phyloP scores from a whole-genome alignment of 2,797 vertebrate species.

The Myotis myotis region DNA sequence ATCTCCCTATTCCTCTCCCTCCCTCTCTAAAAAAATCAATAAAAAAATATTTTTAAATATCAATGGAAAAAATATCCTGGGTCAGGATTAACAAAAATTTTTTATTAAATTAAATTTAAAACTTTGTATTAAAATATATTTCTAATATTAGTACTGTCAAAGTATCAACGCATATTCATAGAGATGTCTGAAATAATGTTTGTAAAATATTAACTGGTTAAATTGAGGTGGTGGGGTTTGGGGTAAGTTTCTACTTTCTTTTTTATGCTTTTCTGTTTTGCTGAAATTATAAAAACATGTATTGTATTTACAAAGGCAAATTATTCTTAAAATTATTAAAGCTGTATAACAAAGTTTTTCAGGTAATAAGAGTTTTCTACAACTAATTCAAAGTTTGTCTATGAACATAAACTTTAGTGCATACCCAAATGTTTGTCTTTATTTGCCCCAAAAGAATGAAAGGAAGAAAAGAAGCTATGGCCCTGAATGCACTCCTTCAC shows the following conservation, averaged over 20 bases:
- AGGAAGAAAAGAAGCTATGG: not conserved
- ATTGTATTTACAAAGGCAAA: constrained; percentile 26
- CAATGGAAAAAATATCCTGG: too few species aligned
- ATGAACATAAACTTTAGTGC: not conserved
- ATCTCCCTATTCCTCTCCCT: too few species aligned
- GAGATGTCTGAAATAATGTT: not conserved
- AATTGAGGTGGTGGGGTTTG: not conserved
- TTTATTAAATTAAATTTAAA: not conserved
- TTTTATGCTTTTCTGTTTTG: not conserved
- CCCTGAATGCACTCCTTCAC: not conserved
- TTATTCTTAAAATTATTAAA: not conserved
- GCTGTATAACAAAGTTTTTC: not conserved
- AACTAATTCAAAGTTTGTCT: not conserved
- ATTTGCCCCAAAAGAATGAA: not conserved
- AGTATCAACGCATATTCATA: not conserved
- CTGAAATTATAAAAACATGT: not conserved
- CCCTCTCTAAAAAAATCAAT: too few species aligned
- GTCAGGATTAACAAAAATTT: too few species aligned
- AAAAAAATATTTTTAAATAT: too few species aligned
- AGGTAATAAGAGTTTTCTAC: not conserved
- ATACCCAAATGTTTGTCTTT: not conserved
- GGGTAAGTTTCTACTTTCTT: not conserved
- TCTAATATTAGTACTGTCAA: constrained; percentile 1
- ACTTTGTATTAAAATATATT: not conserved
- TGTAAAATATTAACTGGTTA: not conserved